Evolutionary conservation across 2,888 invertebrate genomes (phyloP), one percentile per base, ranked within the genome.

Genomic region (Phymatocera aterrima): DNA sequence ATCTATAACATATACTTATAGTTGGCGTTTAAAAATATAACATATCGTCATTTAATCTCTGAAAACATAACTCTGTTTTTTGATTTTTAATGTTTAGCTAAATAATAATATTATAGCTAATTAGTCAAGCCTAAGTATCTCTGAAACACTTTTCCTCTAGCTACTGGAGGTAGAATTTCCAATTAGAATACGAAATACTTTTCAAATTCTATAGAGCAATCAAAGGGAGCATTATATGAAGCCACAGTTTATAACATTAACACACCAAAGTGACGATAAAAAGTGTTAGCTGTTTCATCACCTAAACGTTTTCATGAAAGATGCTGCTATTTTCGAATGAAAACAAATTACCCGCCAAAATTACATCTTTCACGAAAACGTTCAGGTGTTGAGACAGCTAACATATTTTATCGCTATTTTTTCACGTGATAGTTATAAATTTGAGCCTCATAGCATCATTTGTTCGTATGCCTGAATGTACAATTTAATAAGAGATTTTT

Each of bases 391-490:
- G n/a, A n/a, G n/a, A n/a, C n/a, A n/a, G n/a, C n/a, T n/a, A n/a
- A n/a, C n/a, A n/a, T n/a, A n/a, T n/a, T n/a, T n/a, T n/a, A n/a
- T n/a, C n/a, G n/a, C n/a, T n/a, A n/a, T n/a, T n/a, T n/a, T n/a
- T n/a, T n/a, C n/a, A n/a, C n/a, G n/a, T n/a, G n/a, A n/a, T n/a
- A n/a, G n/a, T n/a, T n/a, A n/a, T n/a, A n/a, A n/a, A n/a, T n/a
- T n/a, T n/a, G n/a, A n/a, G n/a, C n/a, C n/a, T n/a, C n/a, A 54
- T 8, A 54, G 21, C 18, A 54, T 54, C 54, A n/a, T 68, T 68
- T 46, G 68, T 68, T 68, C 24, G 68, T 68, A 68, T 43, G 28
- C 68, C 68, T 68, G 68, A 68, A 68, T 68, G 68, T 68, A 68
- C 68, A 68, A 46, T 43, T 68, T 68, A n/a, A 68, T 68, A 28